Conservation (phyloP, 1,140 invertebrate species). For the Sarcophaga peregrina region DNA sequence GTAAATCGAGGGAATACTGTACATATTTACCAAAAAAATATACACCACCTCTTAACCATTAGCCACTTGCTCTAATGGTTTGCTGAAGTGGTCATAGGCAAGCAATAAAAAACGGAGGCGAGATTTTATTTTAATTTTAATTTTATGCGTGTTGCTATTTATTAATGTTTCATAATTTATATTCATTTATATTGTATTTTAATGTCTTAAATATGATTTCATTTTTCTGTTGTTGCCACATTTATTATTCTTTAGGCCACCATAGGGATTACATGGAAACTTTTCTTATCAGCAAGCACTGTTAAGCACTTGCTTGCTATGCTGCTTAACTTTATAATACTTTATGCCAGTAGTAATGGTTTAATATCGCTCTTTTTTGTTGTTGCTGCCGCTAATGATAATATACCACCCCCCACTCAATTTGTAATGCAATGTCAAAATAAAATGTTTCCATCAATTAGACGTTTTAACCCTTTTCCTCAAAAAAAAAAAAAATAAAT, state of each 20-base stretch:
- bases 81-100: too few species aligned
- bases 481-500: too few species aligned
- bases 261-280: background rate
- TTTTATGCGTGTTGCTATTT: background rate
- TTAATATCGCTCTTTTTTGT: too few species aligned
- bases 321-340: background rate
- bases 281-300: background rate
- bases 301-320: background rate
- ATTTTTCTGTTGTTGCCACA: too few species aligned
- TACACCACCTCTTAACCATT: too few species aligned
- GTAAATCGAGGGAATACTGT: too few species aligned
- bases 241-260: background rate
- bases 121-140: slow-evolving; percentile 10
- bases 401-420: background rate
- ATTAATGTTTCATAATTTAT: slow-evolving; percentile 22
- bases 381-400: background rate
- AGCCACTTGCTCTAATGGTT: too few species aligned
- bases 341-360: too few species aligned
- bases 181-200: background rate
- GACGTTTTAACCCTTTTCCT: too few species aligned
- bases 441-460: too few species aligned
- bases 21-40: background rate
- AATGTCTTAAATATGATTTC: too few species aligned
- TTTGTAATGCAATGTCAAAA: background rate
- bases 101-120: too few species aligned